Evolutionary conservation across 1,140 invertebrate species (phyloP), one percentile per base, ranked within the genome.

Genomic region (Anoplophora glabripennis): DNA sequence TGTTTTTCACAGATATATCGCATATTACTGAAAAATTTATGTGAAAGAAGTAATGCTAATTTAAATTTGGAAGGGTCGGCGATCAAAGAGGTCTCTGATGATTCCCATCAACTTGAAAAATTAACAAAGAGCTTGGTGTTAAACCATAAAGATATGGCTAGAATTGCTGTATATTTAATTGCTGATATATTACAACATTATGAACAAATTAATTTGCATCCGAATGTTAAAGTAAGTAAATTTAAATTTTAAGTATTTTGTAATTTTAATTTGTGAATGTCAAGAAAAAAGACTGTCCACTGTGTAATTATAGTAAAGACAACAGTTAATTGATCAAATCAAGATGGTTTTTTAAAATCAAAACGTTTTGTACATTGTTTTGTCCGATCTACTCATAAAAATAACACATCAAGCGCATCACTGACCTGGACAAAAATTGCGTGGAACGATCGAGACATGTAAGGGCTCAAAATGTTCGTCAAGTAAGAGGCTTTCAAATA

Each of bases 101-200:
- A 61, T 57, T 68, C 67, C 5, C 67, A 69, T 62, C 44, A 59
- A 44, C 64, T 75, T 14, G 72, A 74, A 47, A 71, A 67, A 55
- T 56, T 75, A 40, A 73, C 69, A 8, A 67, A 63, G 49, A 71
- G 45, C 48, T 51, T 74, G 37, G 62, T 65, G 1, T 33, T 45
- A 35, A 60, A 53, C 49, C 67, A 65, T 46, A 70, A 64, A 53
- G 63, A 74, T 57, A 66, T 75, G 53, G 45, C 62, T 4, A 64
- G 72, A 51, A 71, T 74, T 46, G 58, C 67, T 4, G 55, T 62
- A 41, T 72, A 71, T 65, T 63, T 72, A 44, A 70, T 74, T 45
- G 66, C 69, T 4, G 71, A 74, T 65, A 68, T 73, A 63, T 64
- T 74, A 44, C 47, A 64, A 33, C 53, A 66, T 45, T 74, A 69